These are phyloP conservation scores for Puffinus mauretanicus DNA, from an alignment of 2,113 vertebrate genomes.

Conservation along the genomic window DNA sequence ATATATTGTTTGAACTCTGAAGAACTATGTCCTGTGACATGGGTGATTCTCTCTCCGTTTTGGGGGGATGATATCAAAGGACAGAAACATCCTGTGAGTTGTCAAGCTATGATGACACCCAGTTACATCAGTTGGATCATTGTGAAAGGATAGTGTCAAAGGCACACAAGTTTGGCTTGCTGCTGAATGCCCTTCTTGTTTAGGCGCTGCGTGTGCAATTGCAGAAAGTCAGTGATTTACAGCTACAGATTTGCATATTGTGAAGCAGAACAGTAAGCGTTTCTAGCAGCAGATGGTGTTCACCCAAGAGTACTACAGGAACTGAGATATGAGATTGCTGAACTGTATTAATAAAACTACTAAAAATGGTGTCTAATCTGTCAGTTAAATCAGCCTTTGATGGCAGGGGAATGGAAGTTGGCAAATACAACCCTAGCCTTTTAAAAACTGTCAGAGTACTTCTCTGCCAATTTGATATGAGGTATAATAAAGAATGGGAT, in stretches of 20 bases:
- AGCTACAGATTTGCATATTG: not conserved
- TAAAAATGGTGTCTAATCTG: conserved; percentile 1
- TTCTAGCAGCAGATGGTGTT: not conserved
- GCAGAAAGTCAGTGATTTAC: not conserved
- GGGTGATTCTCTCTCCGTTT: not conserved
- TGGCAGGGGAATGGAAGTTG: not conserved
- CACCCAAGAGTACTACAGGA: not conserved
- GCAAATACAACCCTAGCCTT: not conserved
- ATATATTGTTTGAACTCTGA: not conserved
- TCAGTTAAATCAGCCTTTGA: not conserved
- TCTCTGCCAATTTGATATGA: not conserved
- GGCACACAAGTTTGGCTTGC: not conserved
- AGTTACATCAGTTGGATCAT: rapidly evolving
- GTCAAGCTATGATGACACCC: not conserved
- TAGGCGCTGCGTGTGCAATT: rapidly evolving
- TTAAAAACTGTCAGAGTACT: not conserved
- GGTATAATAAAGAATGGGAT: not conserved
- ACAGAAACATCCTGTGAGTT: not conserved
- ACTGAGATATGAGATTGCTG: not conserved
- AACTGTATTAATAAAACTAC: not conserved
- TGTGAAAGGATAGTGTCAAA: not conserved
- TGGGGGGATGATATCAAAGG: not conserved
- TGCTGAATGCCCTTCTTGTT: not conserved
- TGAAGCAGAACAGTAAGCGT: not conserved
- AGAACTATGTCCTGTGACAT: not conserved